Evolutionary conservation across 2,113 vertebrate species (phyloP).

Genomic region (Notarius lentiginosus): DNA sequence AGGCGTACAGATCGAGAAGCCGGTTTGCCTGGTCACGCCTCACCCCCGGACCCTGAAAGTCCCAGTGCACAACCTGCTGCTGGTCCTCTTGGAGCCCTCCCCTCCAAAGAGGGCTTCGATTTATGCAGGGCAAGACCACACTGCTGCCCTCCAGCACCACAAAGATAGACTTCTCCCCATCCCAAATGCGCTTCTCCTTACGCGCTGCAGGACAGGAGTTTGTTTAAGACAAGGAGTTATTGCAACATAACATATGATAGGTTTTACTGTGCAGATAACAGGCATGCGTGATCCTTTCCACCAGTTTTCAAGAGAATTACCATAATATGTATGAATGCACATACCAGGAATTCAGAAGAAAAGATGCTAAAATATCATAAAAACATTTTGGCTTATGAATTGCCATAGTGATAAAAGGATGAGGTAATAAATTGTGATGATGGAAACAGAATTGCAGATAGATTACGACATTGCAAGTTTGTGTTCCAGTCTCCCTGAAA

Average conservation of each 20-base stretch:
- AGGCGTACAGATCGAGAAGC: slow-evolving; percentile 89
- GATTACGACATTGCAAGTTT: neutral
- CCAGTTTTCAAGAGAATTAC: neutral
- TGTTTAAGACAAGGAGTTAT: neutral
- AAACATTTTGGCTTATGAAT: neutral
- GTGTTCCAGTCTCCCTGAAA: neutral
- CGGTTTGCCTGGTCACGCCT: slow-evolving; percentile 86
- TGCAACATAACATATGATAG: too few species aligned
- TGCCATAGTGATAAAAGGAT: neutral
- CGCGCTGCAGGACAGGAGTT: slow-evolving; percentile 66
- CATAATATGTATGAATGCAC: neutral
- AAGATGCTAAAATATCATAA: neutral
- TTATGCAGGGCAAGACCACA: slow-evolving; percentile 82
- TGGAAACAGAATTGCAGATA: neutral
- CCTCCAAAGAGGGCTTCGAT: slow-evolving; percentile 84
- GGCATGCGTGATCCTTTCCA: neutral
- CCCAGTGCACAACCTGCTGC: slow-evolving; percentile 96
- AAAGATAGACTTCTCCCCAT: slow-evolving; percentile 84
- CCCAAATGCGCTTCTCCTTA: slow-evolving; percentile 76
- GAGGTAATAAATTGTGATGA: neutral
- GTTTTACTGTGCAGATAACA: neutral
- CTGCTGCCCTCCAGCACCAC: slow-evolving; percentile 78
- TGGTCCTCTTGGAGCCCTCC: slow-evolving; percentile 85
- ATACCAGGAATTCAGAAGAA: neutral
- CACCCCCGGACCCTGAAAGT: slow-evolving; percentile 87